phyloP scores from a whole-genome alignment of 1,140 invertebrate species.

The Goniozus legneri region DNA sequence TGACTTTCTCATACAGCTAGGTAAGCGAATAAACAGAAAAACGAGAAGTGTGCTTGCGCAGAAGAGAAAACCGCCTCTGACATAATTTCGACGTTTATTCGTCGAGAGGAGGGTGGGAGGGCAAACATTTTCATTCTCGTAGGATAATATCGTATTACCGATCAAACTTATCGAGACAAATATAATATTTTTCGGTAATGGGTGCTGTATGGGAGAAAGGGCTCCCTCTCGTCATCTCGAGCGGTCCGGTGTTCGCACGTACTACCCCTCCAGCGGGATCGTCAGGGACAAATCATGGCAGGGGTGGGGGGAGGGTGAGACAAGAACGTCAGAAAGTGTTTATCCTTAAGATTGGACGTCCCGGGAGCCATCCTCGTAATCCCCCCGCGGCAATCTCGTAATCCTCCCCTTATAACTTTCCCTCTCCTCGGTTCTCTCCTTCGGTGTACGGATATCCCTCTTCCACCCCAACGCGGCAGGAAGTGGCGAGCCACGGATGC shows the following conservation, averaged over 20 bases:
- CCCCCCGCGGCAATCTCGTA: slow-evolving; percentile 53
- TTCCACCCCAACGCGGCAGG: slow-evolving; percentile 8
- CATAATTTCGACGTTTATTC: not conserved
- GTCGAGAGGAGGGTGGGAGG: not conserved
- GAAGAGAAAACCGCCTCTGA: not conserved
- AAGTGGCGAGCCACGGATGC: slow-evolving; percentile 20
- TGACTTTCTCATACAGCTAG: slow-evolving; percentile 13
- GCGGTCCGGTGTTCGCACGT: too few species aligned
- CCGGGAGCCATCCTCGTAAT: slow-evolving; percentile 51
- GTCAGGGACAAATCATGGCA: not conserved
- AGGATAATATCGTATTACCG: not conserved
- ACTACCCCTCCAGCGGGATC: too few species aligned
- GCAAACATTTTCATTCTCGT: not conserved
- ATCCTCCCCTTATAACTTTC: slow-evolving; percentile 51
- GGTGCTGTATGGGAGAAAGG: not conserved
- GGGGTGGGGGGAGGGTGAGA: slow-evolving; percentile 1
- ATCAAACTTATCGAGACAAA: not conserved
- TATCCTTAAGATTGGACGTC: slow-evolving; percentile 55
- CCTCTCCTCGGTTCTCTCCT: not conserved
- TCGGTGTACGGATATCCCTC: slow-evolving; percentile 3
- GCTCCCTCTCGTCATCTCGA: too few species aligned
- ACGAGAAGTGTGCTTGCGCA: not conserved
- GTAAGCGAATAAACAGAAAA: not conserved
- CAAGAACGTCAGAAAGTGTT: slow-evolving; percentile 50
- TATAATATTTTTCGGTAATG: not conserved